Percentiles rank a stretch among this genome's conserved stretches.
Conservation (phyloP, 1,140 invertebrate species). For the Bombus huntii region DNA sequence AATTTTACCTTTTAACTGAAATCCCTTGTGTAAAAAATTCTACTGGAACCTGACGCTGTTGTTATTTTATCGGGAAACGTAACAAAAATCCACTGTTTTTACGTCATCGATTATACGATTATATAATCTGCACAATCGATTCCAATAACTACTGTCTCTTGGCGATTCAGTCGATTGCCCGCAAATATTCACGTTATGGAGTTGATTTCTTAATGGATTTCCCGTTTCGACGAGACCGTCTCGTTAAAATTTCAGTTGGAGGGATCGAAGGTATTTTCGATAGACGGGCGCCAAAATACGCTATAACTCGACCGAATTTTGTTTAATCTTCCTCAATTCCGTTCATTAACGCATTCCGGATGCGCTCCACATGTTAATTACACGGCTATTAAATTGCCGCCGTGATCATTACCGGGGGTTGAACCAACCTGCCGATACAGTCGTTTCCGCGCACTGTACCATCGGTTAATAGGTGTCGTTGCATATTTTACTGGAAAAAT, state of each 20-base stretch:
- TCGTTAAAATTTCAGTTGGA: not conserved
- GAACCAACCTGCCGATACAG: slow-evolving; percentile 52
- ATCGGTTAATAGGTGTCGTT: slow-evolving; percentile 25
- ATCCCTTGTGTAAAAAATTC: not conserved
- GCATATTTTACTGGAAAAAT: slow-evolving; percentile 41
- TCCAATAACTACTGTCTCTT: not conserved
- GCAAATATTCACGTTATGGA: not conserved
- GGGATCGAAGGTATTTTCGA: not conserved
- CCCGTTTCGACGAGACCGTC: not conserved
- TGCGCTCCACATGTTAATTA: slow-evolving; percentile 67
- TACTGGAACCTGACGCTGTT: not conserved
- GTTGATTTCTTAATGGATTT: not conserved
- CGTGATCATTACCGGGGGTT: slow-evolving; percentile 55
- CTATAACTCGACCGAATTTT: slow-evolving; percentile 54
- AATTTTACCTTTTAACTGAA: not conserved
- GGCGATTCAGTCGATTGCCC: not conserved
- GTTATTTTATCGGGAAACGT: not conserved
- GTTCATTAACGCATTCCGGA: slow-evolving; percentile 61
- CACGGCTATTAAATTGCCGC: slow-evolving; percentile 63
- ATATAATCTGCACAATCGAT: not conserved
- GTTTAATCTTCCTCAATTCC: slow-evolving; percentile 64
- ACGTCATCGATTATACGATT: not conserved
- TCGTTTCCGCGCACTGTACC: not conserved
- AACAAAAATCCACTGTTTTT: not conserved
- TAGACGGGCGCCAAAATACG: not conserved